Evolutionary conservation across 2,113 vertebrate species (phyloP).

Genomic region (Cromileptes altivelis): DNA sequence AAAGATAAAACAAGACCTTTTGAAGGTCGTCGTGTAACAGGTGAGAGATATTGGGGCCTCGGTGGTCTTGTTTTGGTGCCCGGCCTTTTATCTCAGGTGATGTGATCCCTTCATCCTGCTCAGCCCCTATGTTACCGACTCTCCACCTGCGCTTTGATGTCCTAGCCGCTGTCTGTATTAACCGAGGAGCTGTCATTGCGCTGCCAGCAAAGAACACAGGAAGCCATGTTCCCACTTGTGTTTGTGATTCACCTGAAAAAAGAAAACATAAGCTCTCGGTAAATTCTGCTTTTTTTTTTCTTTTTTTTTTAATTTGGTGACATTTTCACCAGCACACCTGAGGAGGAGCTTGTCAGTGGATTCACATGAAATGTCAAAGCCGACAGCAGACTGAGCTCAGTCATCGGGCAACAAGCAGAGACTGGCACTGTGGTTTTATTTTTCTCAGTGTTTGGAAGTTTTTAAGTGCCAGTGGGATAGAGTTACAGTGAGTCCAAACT

Average conservation of each 20-base stretch:
- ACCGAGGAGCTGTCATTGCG: neutral
- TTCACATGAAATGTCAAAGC: conserved; percentile 39
- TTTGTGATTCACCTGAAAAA: neutral
- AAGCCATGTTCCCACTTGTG: neutral
- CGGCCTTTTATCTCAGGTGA: conserved; percentile 72
- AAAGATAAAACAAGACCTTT: conserved; percentile 69
- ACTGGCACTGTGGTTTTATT: conserved; percentile 53
- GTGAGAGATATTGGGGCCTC: conserved; percentile 53
- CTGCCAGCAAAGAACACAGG: conserved; percentile 9
- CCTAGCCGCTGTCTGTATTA: neutral
- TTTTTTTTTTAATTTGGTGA: conserved; percentile 14
- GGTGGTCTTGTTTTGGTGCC: conserved; percentile 65
- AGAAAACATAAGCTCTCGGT: neutral
- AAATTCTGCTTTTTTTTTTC: conserved; percentile 9
- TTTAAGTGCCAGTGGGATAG: conserved; percentile 49
- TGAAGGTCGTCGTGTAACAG: conserved; percentile 65
- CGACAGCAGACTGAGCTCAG: conserved; percentile 15
- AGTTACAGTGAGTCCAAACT: conserved; percentile 59
- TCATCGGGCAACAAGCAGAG: conserved; percentile 51
- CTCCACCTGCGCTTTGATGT: conserved; percentile 81
- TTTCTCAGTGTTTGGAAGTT: conserved; percentile 65
- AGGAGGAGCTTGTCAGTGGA: conserved; percentile 3
- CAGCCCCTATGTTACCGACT: conserved; percentile 68
- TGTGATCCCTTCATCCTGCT: conserved; percentile 70
- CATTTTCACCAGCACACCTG: conserved; percentile 20